Conservation (phyloP, 2,888 invertebrate genomes). For the Plebejus melissa region DNA sequence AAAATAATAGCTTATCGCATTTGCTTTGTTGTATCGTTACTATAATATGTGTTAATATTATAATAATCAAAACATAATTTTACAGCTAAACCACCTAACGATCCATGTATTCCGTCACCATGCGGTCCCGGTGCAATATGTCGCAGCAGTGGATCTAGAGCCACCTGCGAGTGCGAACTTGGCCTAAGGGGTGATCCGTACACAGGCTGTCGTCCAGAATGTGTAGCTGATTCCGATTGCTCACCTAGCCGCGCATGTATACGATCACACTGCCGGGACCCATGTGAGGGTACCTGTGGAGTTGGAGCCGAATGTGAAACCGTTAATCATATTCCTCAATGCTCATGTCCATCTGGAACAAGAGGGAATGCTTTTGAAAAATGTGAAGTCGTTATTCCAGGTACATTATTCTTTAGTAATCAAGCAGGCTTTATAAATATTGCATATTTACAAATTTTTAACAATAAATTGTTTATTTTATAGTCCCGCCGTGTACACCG, state of each 20-base stretch:
- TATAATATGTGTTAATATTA: conserved; percentile 27
- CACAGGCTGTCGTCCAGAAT: conserved; percentile 89
- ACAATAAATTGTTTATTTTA: conserved; percentile 27
- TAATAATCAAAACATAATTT: conserved; percentile 37
- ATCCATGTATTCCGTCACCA: conserved; percentile 92
- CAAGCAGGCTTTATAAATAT: not conserved
- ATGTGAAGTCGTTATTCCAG: conserved; percentile 70
- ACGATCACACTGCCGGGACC: conserved; percentile 90
- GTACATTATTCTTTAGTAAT: conserved; percentile 42
- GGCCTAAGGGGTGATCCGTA: conserved; percentile 88
- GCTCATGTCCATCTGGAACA: conserved; percentile 86
- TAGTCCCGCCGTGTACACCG: conserved; percentile 82
- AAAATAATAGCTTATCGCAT: conserved; percentile 49
- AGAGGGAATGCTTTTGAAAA: conserved; percentile 82
- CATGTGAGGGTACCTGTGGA: conserved; percentile 90
- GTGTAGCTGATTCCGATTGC: conserved; percentile 93
- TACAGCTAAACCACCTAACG: conserved; percentile 69
- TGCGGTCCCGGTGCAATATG: conserved; percentile 91
- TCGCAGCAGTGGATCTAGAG: conserved; percentile 82
- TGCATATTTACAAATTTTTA: not conserved
- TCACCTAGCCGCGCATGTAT: conserved; percentile 89
- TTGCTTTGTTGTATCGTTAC: conserved; percentile 43
- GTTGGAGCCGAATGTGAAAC: conserved; percentile 88
- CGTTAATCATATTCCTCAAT: conserved; percentile 84
- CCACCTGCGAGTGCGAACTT: conserved; percentile 85